Evolutionary conservation across 2,888 invertebrate genomes (phyloP), one percentile per base, ranked within the genome.

Genomic region (Noctua janthina): DNA sequence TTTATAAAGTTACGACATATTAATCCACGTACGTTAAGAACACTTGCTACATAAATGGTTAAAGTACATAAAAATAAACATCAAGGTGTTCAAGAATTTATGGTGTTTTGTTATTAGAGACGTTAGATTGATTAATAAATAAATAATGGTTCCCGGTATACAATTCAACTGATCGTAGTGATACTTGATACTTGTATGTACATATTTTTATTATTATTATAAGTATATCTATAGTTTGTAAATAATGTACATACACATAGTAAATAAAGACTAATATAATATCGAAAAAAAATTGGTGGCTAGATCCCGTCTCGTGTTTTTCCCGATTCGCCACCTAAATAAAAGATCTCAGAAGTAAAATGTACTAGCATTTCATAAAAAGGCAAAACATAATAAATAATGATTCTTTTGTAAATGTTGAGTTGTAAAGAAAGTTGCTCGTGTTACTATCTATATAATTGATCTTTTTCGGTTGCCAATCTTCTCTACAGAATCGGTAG

Each of bases 391-490:
- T 54, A 49, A 59, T 35, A 74, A 68, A 54, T 56, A 20, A 75
- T 74, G 49, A 39, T 78, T 59, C 69, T 81, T 83, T 82, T 67
- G 64, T 69, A 83, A 75, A 79, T 71, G 64, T 73, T 79, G 68
- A 82, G 73, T 77, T 76, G 56, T 79, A 69, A 85, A 81, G 85
- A 89, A 89, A 89, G 82, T 85, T 83, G 74, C 70, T 85, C 74
- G 78, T 82, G 68, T 78, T 85, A 69, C 74, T 86, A 82, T 86
- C 82, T 78, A 59, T 80, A 62, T 74, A 80, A 85, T 85, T 82
- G 87, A 89, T 87, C 74, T 88, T 81, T 78, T 82, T 83, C 81
- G 82, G 79, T 86, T 79, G 78, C 78, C 78, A 81, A 78, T 84
- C 80, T 81, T 39, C 49, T 69, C 69, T 78, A 73, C 13, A 49